Evolutionary conservation across 2,797 vertebrate genomes (phyloP), one percentile per base, ranked within the genome.

Genomic region (Propithecus deckenii): DNA sequence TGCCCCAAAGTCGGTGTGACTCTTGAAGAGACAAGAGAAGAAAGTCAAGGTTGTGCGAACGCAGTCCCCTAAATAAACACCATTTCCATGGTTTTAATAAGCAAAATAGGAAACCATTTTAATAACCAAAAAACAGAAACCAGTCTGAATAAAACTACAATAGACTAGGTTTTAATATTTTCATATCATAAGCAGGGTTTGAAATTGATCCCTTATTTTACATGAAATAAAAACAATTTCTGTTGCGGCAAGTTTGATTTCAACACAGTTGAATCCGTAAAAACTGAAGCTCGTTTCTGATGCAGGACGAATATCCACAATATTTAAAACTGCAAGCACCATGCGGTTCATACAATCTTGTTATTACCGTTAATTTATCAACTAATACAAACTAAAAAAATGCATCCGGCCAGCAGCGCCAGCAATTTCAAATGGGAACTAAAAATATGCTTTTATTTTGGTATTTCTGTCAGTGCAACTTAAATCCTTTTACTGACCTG

Each of bases 191-290:
- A 99, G 99, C 99, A 99, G 99, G 99, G 99, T 99, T 99, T 99
- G 99, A 99, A 99, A 99, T 99, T 99, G 99, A 99, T 99, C 99
- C 99, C 99, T 99, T 99, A 99, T 99, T 99, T 99, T 99, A 99
- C 99, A 99, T 99, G 99, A 99, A 99, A 99, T 99, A 99, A 99
- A 99, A 99, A 99, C 99, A 99, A 97, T 99, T 99, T 99, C 99
- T 99, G 99, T 99, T 99, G 99, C 99, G 99, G 99, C 99, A 99
- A 99, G 98, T 99, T 99, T 99, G 99, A 99, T 99, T 99, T 99
- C 99, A 99, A 99, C 99, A 99, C 99, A 99, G 99, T 99, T 99
- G 99, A 99, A 99, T 99, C 99, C 99, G 98, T 99, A 99, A 99
- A 99, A 99, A 99, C 99, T 98, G 98, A 99, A 99, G 99, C 99